Base-by-base conservation (phyloP, 1,140 invertebrate genomes). In the Diorhabda sublineata region DNA sequence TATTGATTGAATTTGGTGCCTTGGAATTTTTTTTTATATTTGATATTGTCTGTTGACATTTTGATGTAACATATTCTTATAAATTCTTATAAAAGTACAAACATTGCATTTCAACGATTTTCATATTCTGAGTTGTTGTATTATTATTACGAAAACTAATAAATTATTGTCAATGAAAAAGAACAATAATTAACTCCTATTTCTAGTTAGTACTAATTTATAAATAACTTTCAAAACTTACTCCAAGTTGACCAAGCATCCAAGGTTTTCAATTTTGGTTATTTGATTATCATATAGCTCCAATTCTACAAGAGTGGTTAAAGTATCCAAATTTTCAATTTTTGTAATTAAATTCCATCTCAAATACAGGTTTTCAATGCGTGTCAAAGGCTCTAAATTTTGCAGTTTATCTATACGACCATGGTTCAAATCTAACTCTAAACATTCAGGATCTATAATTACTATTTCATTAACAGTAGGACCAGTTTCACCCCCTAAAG, bases 251-350 rank as follows among this genome's bases (percentile, higher is more conserved):
- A 93, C 87, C 6, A 98, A 85, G 41, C 85, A 80, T 72, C 94
- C 90, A 11, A 98, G 83, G 81, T 96, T 96, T 82, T 98, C 95
- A 76, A 98, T 96, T 70, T 87, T 84, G 2, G 88, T 90, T 60
- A 98, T 94, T 83, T 97, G 95, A 84, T 98, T 99, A 82, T 99
- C 98, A 81, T 98, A 97, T 2, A 99, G 84, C 76, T 99, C 97
- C 64, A 99, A 80, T 79, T 98, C 95, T 60, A 86, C 85, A 0
- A 98, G 82, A 26, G 88, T 93, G 3, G 83, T 86, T 5, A 96
- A 80, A 2, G 84, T 89, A 67, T 88, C 79, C 41, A 97, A 79
- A 81, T 96, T 95, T 80, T 97, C 94, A 78, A 99, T 98, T 78
- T 93, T 95, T 75, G 93, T 97, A 7, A 98, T 95, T 1, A 97